Evolutionary conservation across 2,888 invertebrate species (phyloP).

Genomic region (Beris morrisii): DNA sequence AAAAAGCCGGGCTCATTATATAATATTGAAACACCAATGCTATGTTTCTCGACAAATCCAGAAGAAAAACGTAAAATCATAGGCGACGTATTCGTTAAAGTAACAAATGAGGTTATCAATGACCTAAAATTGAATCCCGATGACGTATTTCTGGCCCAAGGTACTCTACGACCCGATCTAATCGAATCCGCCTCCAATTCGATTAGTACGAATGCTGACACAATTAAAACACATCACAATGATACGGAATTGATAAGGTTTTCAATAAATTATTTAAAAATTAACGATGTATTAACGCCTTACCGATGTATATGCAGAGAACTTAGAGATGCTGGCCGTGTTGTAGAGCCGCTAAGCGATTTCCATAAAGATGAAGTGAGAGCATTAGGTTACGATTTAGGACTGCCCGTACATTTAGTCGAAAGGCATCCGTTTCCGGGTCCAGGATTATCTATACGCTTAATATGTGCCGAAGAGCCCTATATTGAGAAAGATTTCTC

Average conservation of each 20-base stretch:
- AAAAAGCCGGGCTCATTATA: slow-evolving; percentile 63
- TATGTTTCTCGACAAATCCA: slow-evolving; percentile 85
- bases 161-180: slow-evolving; percentile 94
- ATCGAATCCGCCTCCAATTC: slow-evolving; percentile 94
- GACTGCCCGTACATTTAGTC: slow-evolving; percentile 82
- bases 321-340: slow-evolving; percentile 73
- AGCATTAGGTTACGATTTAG: slow-evolving; percentile 84
- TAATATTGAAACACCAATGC: slow-evolving; percentile 70
- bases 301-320: slow-evolving; percentile 56
- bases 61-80: slow-evolving; percentile 99
- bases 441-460: slow-evolving; percentile 94
- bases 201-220: slow-evolving; percentile 86
- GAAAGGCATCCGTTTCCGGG: slow-evolving; percentile 98
- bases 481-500: slow-evolving; percentile 93
- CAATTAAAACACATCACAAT: slow-evolving; percentile 99
- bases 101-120: slow-evolving; percentile 86
- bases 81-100: slow-evolving; percentile 96
- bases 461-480: slow-evolving; percentile 94
- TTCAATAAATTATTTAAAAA: slow-evolving; percentile 12
- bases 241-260: slow-evolving; percentile 92
- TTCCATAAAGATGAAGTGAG: slow-evolving; percentile 99
- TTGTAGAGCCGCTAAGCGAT: slow-evolving; percentile 97
- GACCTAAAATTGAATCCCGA: slow-evolving; percentile 88
- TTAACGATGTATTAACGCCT: neutral
- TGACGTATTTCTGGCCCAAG: slow-evolving; percentile 91